These are phyloP conservation scores for Drosophila obscura DNA, from an alignment of 1,140 invertebrate species.

Conservation along the genomic window DNA sequence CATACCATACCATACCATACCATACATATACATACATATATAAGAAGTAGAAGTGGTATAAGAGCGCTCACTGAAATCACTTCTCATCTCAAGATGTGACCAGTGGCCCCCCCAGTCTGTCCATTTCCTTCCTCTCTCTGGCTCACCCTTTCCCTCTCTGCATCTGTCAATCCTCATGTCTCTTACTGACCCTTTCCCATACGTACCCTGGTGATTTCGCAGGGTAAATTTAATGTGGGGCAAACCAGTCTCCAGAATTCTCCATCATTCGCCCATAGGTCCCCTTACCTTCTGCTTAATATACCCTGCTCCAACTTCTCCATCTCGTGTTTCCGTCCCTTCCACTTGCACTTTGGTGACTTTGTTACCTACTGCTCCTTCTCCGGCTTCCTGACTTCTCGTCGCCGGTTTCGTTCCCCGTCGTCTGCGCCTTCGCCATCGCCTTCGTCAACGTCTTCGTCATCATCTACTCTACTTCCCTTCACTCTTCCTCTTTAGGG, in stretches of 20 bases:
- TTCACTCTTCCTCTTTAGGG: neutral
- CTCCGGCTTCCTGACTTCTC: neutral
- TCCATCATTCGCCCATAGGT: neutral
- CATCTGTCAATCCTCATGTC: neutral
- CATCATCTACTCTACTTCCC: conserved; percentile 13
- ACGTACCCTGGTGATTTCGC: neutral
- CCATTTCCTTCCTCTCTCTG: too few relatives aligned
- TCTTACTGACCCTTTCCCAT: neutral
- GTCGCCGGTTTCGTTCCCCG: neutral
- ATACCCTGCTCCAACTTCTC: too few relatives aligned
- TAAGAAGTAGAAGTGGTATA: conserved; percentile 38
- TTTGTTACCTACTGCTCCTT: conserved; percentile 20
- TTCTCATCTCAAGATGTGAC: conserved; percentile 47
- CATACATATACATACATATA: neutral
- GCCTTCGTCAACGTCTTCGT: conserved; percentile 37
- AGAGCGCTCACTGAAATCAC: conserved; percentile 70
- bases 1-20: too few relatives aligned
- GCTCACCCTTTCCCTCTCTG: conserved; percentile 11
- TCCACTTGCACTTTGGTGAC: conserved; percentile 64
- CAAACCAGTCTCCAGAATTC: too few relatives aligned
- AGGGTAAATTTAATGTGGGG: too few relatives aligned
- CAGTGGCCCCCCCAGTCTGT: neutral
- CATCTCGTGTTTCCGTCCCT: neutral
- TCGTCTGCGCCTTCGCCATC: conserved; percentile 2
- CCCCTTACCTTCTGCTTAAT: too few relatives aligned